Percentiles rank a stretch among this genome's conserved stretches.
Evolutionary conservation across 2,113 vertebrate species (phyloP).

Genomic region (Nerophis ophidion): DNA sequence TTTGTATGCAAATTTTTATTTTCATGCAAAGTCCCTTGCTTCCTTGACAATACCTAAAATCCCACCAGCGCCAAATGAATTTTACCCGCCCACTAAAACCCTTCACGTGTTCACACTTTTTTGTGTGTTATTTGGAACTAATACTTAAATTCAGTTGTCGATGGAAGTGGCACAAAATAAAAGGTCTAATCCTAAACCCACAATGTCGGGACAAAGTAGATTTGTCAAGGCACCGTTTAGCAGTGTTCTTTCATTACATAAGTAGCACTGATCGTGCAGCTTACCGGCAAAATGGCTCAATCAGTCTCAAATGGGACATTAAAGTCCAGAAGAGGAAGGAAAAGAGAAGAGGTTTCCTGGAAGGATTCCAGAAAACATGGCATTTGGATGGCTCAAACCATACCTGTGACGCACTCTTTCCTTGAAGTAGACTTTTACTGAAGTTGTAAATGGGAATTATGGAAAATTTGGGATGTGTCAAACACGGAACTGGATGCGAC

Average conservation of each 20-base stretch:
- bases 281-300: slow-evolving; percentile 61
- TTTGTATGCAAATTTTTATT: slow-evolving; percentile 41
- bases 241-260: slow-evolving; percentile 60
- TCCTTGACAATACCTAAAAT: slow-evolving; percentile 44
- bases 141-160: slow-evolving; percentile 58
- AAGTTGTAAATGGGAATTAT: slow-evolving; percentile 32
- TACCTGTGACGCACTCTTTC: slow-evolving; percentile 47
- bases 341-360: slow-evolving; percentile 19
- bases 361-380: slow-evolving; percentile 40
- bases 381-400: slow-evolving; percentile 8
- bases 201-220: slow-evolving; percentile 62
- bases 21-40: slow-evolving; percentile 29
- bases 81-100: slow-evolving; percentile 16
- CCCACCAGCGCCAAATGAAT: slow-evolving; percentile 21
- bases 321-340: slow-evolving; percentile 10
- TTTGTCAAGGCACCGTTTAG: slow-evolving; percentile 69
- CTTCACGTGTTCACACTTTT: slow-evolving; percentile 41
- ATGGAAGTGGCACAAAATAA: slow-evolving; percentile 63
- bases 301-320: slow-evolving; percentile 49
- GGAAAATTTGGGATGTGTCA: slow-evolving; percentile 42
- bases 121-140: slow-evolving; percentile 61
- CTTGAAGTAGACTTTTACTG: slow-evolving; percentile 34
- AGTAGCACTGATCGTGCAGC: slow-evolving; percentile 54
- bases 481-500: slow-evolving; percentile 32
- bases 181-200: slow-evolving; percentile 60